Evolutionary conservation across 1,140 invertebrate species (phyloP), one percentile per base, ranked within the genome.

Genomic region (Euwallacea fornicatus): DNA sequence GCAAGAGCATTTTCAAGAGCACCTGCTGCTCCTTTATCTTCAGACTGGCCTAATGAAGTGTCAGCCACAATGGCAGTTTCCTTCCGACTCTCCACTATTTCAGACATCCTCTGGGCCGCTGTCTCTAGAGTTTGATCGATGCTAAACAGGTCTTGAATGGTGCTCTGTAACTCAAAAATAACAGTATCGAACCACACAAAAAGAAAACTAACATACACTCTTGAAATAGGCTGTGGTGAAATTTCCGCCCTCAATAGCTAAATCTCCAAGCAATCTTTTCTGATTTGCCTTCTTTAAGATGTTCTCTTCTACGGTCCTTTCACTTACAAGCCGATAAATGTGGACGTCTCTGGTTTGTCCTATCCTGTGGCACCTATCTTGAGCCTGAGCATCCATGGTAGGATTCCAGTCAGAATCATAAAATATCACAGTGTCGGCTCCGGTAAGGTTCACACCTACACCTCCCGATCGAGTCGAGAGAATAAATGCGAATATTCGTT

Each of bases 341-440:
- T 99, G 96, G 60, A 99, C 98, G 88, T 99, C 98, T 76, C 97
- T 87, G 0, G 98, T 99, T 85, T 99, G 98, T 1, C 98, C 98
- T 79, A 99, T 99, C 76, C 98, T 88, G 85, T 99, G 97, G 84
- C 97, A 98, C 75, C 97, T 87, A 84, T 99, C 98, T 84, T 99
- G 97, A 65, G 98, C 97, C 83, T 97, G 98, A 55, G 97, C 97
- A 88, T 99, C 97, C 97, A 99, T 99, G 0, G 97, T 99, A 54
- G 98, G 97, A 89, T 99, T 99, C 98, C 98, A 99, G 84, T 99
- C 98, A 73, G 95, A 98, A 84, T 99, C 98, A 83, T 99, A 99
- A 85, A 99, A 99, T 80, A 99, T 94, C 54, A 99, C 98, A 75
- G 97, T 98, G 84, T 99, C 98, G 42, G 98, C 98, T 63, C 98